phyloP scores from a whole-genome alignment of 1,140 invertebrate species.

The Hirudo medicinalis region DNA sequence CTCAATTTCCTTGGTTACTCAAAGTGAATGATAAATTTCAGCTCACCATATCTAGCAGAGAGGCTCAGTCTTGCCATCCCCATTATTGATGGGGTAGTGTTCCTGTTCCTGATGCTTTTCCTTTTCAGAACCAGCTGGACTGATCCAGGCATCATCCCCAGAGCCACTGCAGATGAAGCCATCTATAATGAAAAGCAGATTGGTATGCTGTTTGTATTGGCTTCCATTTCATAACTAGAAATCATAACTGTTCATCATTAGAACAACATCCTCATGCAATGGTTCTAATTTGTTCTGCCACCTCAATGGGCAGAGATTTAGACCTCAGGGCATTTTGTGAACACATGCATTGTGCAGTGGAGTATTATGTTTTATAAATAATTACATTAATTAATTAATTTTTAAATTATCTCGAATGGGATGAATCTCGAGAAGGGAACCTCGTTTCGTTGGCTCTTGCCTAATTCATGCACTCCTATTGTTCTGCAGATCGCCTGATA shows the following conservation, averaged over 20 bases:
- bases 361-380: too few species aligned
- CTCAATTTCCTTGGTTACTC: constrained; percentile 1
- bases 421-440: too few species aligned
- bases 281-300: not conserved
- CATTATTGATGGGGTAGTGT: constrained; percentile 66
- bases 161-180: constrained; percentile 75
- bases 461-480: not conserved
- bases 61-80: constrained; percentile 73
- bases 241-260: too few species aligned
- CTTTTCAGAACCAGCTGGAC: constrained; percentile 79
- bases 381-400: too few species aligned
- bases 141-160: constrained; percentile 84
- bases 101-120: constrained; percentile 77
- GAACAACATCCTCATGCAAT: too few species aligned
- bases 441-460: not conserved
- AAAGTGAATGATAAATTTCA: constrained; percentile 43
- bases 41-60: constrained; percentile 69
- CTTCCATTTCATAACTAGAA: not conserved
- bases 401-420: too few species aligned
- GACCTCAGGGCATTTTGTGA: not conserved
- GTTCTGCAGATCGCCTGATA: constrained; percentile 27
- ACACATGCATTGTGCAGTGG: not conserved
- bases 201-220: constrained; percentile 32
- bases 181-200: constrained; percentile 69
- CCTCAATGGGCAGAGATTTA: not conserved